A percentile compares a stretch with the other conserved stretches of the same genome.
phyloP scores from a whole-genome alignment of 2,797 vertebrate genomes.

The Macroramphosus scolopax region DNA sequence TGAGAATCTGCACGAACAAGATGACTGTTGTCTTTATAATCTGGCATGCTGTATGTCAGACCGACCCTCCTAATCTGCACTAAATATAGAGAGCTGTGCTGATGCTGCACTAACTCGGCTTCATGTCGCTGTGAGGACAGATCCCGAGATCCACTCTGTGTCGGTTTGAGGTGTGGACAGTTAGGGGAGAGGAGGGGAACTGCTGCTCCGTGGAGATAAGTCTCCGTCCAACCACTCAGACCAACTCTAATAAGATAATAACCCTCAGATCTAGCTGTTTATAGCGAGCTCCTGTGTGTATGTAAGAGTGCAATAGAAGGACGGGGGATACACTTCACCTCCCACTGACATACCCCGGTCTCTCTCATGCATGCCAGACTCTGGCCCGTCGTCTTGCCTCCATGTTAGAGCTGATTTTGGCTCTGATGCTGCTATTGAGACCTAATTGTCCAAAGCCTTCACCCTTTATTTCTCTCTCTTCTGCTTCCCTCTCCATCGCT shows the following conservation, averaged over 20 bases:
- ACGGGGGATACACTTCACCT: too few species aligned
- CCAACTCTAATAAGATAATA: too few species aligned
- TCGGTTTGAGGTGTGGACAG: constrained; percentile 41
- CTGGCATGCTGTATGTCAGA: constrained; percentile 18
- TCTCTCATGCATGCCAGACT: constrained; percentile 17
- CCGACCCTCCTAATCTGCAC: constrained; percentile 45
- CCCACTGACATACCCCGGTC: too few species aligned
- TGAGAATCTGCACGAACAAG: not conserved
- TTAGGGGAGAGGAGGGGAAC: constrained; percentile 11
- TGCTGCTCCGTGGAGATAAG: constrained; percentile 42
- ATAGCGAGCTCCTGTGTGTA: too few species aligned
- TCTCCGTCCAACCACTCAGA: constrained; percentile 13
- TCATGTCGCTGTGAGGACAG: constrained; percentile 2
- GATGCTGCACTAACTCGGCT: constrained; percentile 30
- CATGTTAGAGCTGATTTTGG: constrained; percentile 41
- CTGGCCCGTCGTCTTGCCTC: constrained; percentile 19
- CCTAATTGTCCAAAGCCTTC: constrained; percentile 12
- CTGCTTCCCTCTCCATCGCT: constrained; percentile 6
- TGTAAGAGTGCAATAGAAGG: constrained; percentile 32
- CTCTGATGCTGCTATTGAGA: constrained; percentile 16
- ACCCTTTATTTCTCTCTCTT: constrained; percentile 3
- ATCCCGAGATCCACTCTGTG: constrained; percentile 8
- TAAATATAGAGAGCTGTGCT: constrained; percentile 48
- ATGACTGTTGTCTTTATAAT: constrained; percentile 27
- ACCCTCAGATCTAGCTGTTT: too few species aligned